Base-by-base conservation (phyloP, 2,888 invertebrate species). In the Andrena bucephala region DNA sequence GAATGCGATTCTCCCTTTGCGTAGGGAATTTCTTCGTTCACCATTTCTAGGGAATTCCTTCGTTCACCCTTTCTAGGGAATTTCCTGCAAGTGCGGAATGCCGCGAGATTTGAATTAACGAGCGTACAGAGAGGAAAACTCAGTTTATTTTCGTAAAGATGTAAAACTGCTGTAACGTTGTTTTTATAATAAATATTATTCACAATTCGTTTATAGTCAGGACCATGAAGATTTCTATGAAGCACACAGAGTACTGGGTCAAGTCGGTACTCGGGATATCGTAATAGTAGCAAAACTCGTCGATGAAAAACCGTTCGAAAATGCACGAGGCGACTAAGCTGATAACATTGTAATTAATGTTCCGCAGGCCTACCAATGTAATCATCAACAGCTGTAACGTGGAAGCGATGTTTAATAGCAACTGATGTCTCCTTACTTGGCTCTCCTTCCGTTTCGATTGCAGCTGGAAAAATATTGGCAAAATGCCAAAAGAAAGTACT, bases 181-280 rank as follows among this genome's bases (percentile, higher is more conserved):
- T 36, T 50, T 59, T 69, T 0, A 20, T 66, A 59, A 16, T 71
- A 31, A 60, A 16, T 59, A 42, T 67, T 52, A 57, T 79, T 89
- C 84, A 92, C 29, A 91, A 69, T 70, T 93, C 92, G 71, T 90
- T 92, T 31, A 94, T 83, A 16, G 93, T 90, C 36, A 88, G 86
- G 8, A 91, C 79, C 24, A 92, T 91, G 65, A 94, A 94, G 52
- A 93, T 85, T 85, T 92, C 92, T 42, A 93, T 90, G 76, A 94
- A 94, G 68, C 92, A 92, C 5, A 93, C 79, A 67, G 92, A 92
- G 84, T 94, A 94, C 62, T 94, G 94, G 0, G 91, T 89, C 2
- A 94, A 76, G 80, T 93, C 94, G 57, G 89, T 89, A 69, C 93
- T 92, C 24, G 94, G 93, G 42, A 94, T 92, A 69, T 92, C 93